Conservation (phyloP, 2,888 invertebrate genomes). For the Pseudococcus jackbeardsleyi region DNA sequence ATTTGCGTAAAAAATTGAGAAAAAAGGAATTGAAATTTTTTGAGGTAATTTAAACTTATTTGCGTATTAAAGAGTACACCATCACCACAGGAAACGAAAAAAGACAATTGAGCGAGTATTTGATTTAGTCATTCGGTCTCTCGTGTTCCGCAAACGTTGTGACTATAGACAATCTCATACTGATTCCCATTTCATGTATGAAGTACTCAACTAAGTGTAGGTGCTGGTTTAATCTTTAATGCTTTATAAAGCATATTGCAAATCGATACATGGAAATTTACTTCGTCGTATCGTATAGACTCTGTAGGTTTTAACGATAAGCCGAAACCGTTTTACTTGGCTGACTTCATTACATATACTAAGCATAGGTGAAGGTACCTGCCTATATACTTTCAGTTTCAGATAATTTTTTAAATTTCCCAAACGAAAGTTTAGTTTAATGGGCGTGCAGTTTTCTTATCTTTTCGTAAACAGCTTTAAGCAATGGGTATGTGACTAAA, state of each 20-base stretch:
- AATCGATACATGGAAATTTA: slow-evolving; percentile 37
- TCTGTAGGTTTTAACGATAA: slow-evolving; percentile 2
- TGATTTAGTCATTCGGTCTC: no score
- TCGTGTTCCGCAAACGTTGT: no score
- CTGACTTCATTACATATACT: background rate
- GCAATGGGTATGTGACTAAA: background rate
- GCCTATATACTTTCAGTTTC: background rate
- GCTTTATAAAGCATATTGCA: background rate
- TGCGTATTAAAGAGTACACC: no score
- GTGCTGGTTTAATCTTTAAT: slow-evolving; percentile 14
- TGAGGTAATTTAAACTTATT: no score
- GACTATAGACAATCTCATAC: no score
- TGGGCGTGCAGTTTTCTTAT: background rate
- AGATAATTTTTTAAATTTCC: slow-evolving; percentile 17
- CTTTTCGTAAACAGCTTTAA: slow-evolving; percentile 18
- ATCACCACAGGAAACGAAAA: no score
- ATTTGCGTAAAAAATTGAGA: no score
- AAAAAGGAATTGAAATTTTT: no score
- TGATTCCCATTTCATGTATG: no score
- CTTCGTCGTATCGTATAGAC: background rate
- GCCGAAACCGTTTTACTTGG: background rate
- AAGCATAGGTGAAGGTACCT: background rate
- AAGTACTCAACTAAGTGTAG: background rate
- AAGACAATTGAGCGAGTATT: no score
- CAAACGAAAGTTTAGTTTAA: background rate